These are phyloP conservation scores for Tachina grossa DNA, from an alignment of 2,888 invertebrate genomes.

Conservation along the genomic window DNA sequence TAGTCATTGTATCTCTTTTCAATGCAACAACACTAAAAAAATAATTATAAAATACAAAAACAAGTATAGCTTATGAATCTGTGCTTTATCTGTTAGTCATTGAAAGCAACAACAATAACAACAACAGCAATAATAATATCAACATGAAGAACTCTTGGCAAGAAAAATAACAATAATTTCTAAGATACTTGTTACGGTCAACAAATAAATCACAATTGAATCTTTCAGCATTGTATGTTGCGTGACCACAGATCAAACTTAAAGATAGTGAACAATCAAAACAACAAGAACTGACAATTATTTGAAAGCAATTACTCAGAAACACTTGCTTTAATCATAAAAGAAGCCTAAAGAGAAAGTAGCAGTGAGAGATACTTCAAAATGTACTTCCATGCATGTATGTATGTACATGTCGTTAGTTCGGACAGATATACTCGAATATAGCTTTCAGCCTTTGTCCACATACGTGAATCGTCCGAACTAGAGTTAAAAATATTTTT, in stretches of 20 bases:
- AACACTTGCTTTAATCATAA: background rate
- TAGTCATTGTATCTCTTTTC: constrained; percentile 57
- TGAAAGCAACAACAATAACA: constrained; percentile 18
- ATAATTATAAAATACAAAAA: constrained; percentile 10
- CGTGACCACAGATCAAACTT: constrained; percentile 51
- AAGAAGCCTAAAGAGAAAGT: background rate
- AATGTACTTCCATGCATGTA: background rate
- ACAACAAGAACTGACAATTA: constrained; percentile 13
- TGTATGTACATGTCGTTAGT: no score
- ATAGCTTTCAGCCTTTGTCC: no score
- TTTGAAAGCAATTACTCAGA: constrained; percentile 16
- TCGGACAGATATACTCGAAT: no score
- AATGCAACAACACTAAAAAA: constrained; percentile 13
- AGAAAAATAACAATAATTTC: constrained; percentile 22
- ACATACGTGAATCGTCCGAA: no score
- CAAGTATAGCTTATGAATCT: constrained; percentile 15
- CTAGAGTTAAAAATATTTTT: no score
- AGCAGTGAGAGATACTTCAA: background rate
- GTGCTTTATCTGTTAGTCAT: constrained; percentile 31
- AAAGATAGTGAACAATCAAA: constrained; percentile 44
- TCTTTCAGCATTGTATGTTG: constrained; percentile 19
- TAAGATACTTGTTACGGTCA: constrained; percentile 15
- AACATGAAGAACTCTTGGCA: constrained; percentile 9
- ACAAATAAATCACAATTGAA: constrained; percentile 5
- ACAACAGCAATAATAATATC: background rate